Conservation (phyloP, 2,797 vertebrate genomes). For the Anguilla marmorata region DNA sequence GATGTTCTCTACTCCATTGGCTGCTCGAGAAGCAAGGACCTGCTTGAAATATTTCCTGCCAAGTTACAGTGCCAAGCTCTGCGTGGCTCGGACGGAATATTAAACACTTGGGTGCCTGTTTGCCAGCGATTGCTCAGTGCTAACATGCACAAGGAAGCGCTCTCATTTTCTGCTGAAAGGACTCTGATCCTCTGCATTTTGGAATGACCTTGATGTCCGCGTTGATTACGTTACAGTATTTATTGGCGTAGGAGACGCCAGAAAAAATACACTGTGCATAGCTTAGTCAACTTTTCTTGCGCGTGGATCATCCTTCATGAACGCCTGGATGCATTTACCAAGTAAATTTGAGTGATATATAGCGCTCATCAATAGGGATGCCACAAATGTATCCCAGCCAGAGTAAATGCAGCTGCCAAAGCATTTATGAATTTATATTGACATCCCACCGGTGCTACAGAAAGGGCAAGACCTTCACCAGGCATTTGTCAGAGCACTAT, state of each 20-base stretch:
- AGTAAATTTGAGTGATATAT: background rate
- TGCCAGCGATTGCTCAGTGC: background rate
- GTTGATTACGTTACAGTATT: background rate
- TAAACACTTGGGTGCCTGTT: background rate
- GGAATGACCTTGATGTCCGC: slow-evolving; percentile 5
- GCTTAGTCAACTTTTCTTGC: background rate
- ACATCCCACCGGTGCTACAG: background rate
- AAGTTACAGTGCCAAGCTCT: background rate
- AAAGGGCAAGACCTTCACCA: background rate
- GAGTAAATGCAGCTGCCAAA: background rate
- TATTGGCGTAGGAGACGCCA: background rate
- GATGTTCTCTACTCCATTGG: background rate
- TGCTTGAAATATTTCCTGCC: slow-evolving; percentile 12
- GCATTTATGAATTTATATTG: background rate
- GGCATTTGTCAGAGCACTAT: background rate
- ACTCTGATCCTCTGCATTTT: background rate
- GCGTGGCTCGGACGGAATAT: background rate
- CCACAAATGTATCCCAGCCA: background rate
- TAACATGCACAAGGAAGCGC: background rate
- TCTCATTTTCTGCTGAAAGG: slow-evolving; percentile 15
- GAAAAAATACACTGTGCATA: background rate
- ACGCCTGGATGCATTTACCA: background rate
- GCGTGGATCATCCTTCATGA: background rate
- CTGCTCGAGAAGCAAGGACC: background rate
- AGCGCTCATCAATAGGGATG: background rate